These are phyloP conservation scores for Gymnodraco acuticeps DNA, from an alignment of 2,797 vertebrate genomes.

Conservation along the genomic window DNA sequence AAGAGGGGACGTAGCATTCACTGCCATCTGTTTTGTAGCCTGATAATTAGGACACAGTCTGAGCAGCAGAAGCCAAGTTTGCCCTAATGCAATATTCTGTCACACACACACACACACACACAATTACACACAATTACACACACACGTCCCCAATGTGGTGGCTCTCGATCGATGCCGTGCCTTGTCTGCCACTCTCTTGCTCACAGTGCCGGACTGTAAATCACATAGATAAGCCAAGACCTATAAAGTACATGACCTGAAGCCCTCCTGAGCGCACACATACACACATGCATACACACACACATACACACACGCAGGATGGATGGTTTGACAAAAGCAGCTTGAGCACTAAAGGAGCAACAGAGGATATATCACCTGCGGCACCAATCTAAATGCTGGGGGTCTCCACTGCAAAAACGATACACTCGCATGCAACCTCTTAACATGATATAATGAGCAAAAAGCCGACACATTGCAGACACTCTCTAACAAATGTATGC, in stretches of 20 bases:
- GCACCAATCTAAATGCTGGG: slow-evolving; percentile 49
- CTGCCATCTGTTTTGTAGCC: slow-evolving; percentile 71
- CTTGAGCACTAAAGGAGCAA: slow-evolving; percentile 17
- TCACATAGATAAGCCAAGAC: slow-evolving; percentile 74
- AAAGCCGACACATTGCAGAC: slow-evolving; percentile 21
- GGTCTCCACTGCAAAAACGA: background rate
- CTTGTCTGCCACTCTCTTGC: slow-evolving; percentile 74
- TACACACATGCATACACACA: too few relatives aligned
- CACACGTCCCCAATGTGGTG: slow-evolving; percentile 25
- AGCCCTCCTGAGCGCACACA: slow-evolving; percentile 50
- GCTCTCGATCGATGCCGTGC: slow-evolving; percentile 69
- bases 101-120: slow-evolving; percentile 24
- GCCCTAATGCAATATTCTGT: slow-evolving; percentile 68
- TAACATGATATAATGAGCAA: slow-evolving; percentile 29
- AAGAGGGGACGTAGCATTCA: slow-evolving; percentile 53
- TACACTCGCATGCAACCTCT: background rate
- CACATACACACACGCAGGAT: slow-evolving; percentile 18
- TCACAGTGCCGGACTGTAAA: slow-evolving; percentile 70
- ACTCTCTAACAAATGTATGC: slow-evolving; percentile 19
- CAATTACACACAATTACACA: slow-evolving; percentile 25
- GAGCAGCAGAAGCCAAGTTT: slow-evolving; percentile 66
- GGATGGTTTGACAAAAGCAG: slow-evolving; percentile 56
- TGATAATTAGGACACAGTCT: slow-evolving; percentile 74
- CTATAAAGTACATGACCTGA: slow-evolving; percentile 68
- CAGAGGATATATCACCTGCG: slow-evolving; percentile 25